phyloP scores from a whole-genome alignment of 2,113 vertebrate species.

The Turdus rufiventris region DNA sequence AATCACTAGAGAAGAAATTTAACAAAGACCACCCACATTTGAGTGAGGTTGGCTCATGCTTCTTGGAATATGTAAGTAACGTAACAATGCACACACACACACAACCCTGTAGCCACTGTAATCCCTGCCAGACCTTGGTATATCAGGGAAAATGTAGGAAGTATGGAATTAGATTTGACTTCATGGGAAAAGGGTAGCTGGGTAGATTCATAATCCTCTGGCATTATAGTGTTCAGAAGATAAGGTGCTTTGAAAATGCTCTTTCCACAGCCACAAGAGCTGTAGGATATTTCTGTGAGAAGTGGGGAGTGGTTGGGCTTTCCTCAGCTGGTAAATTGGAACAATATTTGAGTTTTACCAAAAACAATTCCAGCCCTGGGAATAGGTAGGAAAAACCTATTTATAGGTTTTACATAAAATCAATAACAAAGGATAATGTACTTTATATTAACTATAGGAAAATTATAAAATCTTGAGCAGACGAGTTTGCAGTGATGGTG shows the following conservation, averaged over 20 bases:
- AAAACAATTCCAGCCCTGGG: slow-evolving; percentile 15
- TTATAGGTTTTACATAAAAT: background rate
- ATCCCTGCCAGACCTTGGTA: too few relatives aligned
- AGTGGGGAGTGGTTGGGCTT: background rate
- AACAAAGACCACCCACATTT: slow-evolving; percentile 89
- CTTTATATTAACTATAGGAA: background rate
- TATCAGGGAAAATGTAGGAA: slow-evolving; percentile 81
- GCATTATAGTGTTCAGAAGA: background rate
- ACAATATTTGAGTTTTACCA: background rate
- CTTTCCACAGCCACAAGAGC: background rate
- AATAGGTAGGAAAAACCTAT: slow-evolving; percentile 13
- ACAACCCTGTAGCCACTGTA: too few relatives aligned
- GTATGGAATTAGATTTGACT: background rate
- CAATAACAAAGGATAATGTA: too few relatives aligned
- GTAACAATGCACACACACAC: too few relatives aligned
- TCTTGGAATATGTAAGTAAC: slow-evolving; percentile 89
- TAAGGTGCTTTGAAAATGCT: background rate
- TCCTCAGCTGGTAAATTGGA: background rate
- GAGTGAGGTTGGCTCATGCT: slow-evolving; percentile 93
- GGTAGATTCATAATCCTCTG: background rate
- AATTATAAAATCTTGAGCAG: background rate
- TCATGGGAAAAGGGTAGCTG: background rate
- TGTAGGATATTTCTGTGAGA: background rate
- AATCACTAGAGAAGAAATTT: slow-evolving; percentile 89
- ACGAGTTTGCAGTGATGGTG: background rate